Evolutionary conservation across 2,797 vertebrate genomes (phyloP).

Genomic region (Cryptoprocta ferox): DNA sequence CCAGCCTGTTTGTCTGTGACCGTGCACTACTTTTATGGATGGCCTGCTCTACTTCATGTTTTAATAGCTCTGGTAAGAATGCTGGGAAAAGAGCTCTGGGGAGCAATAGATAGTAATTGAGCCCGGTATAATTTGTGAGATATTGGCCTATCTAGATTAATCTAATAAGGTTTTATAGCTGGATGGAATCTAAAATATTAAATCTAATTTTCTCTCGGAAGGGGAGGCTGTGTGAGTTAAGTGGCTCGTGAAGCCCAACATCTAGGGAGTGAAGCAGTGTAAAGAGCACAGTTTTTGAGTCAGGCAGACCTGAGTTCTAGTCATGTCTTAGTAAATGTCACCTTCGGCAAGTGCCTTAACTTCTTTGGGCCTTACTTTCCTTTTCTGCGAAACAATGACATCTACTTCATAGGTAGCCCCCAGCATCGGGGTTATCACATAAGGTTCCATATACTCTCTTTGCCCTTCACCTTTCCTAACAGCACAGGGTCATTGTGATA

Average conservation of each 20-base stretch:
- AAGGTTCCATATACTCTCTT: background rate
- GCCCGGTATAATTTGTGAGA: background rate
- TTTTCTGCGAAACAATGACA: background rate
- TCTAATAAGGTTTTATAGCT: constrained; percentile 34
- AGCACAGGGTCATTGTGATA: background rate
- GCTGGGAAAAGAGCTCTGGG: background rate
- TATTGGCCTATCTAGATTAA: constrained; percentile 19
- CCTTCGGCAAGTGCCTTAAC: background rate
- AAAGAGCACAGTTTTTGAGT: background rate
- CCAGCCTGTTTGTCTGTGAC: background rate
- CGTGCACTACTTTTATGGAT: background rate
- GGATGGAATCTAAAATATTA: background rate
- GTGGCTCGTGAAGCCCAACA: background rate
- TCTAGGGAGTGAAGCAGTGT: background rate
- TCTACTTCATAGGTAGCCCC: background rate
- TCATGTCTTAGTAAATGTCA: background rate
- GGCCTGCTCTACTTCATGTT: background rate
- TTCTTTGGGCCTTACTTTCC: background rate
- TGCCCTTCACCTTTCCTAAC: background rate
- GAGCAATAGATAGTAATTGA: constrained; percentile 1
- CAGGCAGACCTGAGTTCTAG: background rate
- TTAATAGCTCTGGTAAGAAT: background rate
- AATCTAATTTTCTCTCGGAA: background rate
- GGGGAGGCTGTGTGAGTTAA: background rate
- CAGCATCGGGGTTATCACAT: background rate